Evolutionary conservation across 2,888 invertebrate genomes (phyloP).

Genomic region (Cryptus viduatorius): DNA sequence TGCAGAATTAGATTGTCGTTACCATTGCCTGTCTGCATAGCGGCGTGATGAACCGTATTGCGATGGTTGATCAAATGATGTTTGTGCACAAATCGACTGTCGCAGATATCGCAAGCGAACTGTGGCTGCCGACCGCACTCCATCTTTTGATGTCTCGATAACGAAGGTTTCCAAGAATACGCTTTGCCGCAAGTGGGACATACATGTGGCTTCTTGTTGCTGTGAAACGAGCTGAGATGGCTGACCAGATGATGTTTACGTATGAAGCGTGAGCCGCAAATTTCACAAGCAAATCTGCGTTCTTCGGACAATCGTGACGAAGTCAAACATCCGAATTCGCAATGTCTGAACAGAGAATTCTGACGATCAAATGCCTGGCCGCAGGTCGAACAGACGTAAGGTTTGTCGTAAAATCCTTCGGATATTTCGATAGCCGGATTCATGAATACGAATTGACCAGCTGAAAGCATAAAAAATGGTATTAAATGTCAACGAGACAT

Average conservation of each 20-base stretch:
- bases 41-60: constrained; percentile 66
- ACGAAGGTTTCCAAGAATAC: constrained; percentile 83
- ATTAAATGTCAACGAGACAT: no score
- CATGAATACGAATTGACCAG: neutral
- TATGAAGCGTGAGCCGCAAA: constrained; percentile 81
- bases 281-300: constrained; percentile 74
- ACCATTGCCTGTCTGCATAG: constrained; percentile 14
- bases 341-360: constrained; percentile 63
- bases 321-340: constrained; percentile 67
- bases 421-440: constrained; percentile 17
- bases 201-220: constrained; percentile 67
- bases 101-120: constrained; percentile 81
- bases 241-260: constrained; percentile 79
- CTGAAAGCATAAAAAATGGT: neutral
- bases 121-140: constrained; percentile 83
- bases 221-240: constrained; percentile 71
- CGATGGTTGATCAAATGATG: constrained; percentile 83
- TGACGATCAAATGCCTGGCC: constrained; percentile 66
- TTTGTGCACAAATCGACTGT: constrained; percentile 84
- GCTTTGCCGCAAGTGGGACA: constrained; percentile 82
- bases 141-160: constrained; percentile 84
- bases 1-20: constrained; percentile 26
- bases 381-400: constrained; percentile 49
- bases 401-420: constrained; percentile 1
- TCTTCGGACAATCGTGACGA: constrained; percentile 25